These are phyloP conservation scores for Temnopleurus reevesii DNA, from an alignment of 53 echinoderm and acorn worm genomes.

Conservation along the genomic window DNA sequence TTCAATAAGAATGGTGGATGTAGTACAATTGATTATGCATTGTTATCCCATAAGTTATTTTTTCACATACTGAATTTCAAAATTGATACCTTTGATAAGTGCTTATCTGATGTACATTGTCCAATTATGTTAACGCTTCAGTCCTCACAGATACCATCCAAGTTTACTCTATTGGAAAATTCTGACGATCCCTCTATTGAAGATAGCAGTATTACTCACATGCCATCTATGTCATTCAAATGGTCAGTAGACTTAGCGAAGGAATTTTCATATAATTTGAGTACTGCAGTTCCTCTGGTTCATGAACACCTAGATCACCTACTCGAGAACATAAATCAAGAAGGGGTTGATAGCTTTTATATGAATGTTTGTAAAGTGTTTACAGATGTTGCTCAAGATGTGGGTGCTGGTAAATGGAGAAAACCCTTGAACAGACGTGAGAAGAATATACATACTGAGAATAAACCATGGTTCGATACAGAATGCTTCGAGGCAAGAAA, in stretches of 20 bases:
- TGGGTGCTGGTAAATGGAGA: background rate
- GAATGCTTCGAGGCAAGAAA: background rate
- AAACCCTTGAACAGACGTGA: background rate
- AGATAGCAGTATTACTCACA: too few relatives aligned
- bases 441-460: background rate
- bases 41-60: too few relatives aligned
- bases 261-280: background rate
- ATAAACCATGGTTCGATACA: background rate
- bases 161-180: background rate
- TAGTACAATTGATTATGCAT: too few relatives aligned
- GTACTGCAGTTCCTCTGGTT: background rate
- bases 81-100: background rate
- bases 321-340: background rate
- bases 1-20: background rate
- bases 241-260: too few relatives aligned
- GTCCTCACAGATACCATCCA: too few relatives aligned
- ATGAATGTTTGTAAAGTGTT: background rate
- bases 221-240: too few relatives aligned
- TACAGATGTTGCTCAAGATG: background rate
- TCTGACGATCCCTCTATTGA: too few relatives aligned
- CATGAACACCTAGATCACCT: background rate
- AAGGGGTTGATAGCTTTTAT: background rate
- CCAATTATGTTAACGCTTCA: too few relatives aligned
- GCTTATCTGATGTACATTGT: too few relatives aligned
- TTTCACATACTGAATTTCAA: background rate